Base-by-base conservation (phyloP, 1,140 invertebrate species). In the Centruroides vittatus region DNA sequence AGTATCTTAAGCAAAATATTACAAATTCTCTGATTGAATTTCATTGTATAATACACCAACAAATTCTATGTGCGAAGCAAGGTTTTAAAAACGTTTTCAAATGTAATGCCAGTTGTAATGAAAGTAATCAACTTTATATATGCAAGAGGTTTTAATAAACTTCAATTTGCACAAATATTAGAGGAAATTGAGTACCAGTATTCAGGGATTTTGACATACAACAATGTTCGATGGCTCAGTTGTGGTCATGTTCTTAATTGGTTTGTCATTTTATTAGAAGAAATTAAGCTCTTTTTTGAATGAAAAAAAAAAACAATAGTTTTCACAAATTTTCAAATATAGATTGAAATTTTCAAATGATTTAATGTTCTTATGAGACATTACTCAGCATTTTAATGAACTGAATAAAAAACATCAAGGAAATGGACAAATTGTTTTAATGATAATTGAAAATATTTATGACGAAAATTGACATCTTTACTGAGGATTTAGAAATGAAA, bases 161-260 rank as follows among this genome's bases (percentile, higher is more conserved):
- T 62, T 64, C 61, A 68, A 63, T 70, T 69, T 66, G 52, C 67
- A 57, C 61, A 63, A 64, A 67, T 68, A 65, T 67, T 70, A 60
- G 61, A 69, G 52, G 67, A 70, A 66, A 67, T 69, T 59, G 65
- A 68, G 60, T 68, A 62, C 34, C 61, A 68, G 57, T 72, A 70
- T 66, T 70, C 67, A 65, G 63, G 67, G 47, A 67, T 70, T 67
- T 63, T 70, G 8, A 69, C 70, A 63, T 70, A 70, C 63, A 70
- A 69, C 67, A 70, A 67, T 69, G 70, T 71, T 65, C 66, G 64
- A 53, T 70, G 67, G 68, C 60, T 72, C 65, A 73, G n/a, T n/a
- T 66, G 60, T 51, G 67, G 67, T 58, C 65, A 66, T 35, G 67
- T 71, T 64, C 65, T 71, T 67, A 61, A 73, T 70, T 68, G 63